These are phyloP conservation scores for Synanceia verrucosa DNA, from an alignment of 2,797 vertebrate species.

Conservation along the genomic window DNA sequence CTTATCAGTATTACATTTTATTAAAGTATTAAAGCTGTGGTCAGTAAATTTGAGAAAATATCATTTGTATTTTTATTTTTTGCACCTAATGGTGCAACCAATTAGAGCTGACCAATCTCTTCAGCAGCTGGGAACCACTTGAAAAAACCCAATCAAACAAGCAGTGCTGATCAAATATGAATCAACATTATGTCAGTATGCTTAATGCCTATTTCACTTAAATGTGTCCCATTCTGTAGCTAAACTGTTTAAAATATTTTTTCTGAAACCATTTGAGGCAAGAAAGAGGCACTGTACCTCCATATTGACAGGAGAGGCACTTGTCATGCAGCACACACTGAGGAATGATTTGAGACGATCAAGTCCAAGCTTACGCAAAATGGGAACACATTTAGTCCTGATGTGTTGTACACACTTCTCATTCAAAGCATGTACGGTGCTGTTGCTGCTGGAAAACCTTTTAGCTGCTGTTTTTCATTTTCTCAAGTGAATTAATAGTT, in stretches of 20 bases:
- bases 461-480: slow-evolving; percentile 23
- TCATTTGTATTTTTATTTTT: too few species aligned
- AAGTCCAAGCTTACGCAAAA: background rate
- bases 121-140: too few species aligned
- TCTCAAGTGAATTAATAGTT: slow-evolving; percentile 29
- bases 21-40: too few species aligned
- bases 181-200: too few species aligned
- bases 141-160: too few species aligned
- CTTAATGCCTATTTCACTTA: too few species aligned
- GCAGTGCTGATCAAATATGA: too few species aligned
- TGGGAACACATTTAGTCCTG: background rate
- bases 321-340: background rate
- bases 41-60: background rate
- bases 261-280: too few species aligned
- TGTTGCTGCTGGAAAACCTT: slow-evolving; percentile 18
- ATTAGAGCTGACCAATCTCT: too few species aligned
- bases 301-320: background rate
- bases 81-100: too few species aligned
- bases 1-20: background rate
- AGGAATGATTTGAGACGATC: background rate
- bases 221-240: too few species aligned
- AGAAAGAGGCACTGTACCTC: background rate
- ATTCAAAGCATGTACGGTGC: background rate
- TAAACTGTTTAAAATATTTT: too few species aligned
- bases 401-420: background rate